These are phyloP conservation scores for Psittacus erithacus DNA, from an alignment of 2,113 vertebrate species.

Conservation along the genomic window DNA sequence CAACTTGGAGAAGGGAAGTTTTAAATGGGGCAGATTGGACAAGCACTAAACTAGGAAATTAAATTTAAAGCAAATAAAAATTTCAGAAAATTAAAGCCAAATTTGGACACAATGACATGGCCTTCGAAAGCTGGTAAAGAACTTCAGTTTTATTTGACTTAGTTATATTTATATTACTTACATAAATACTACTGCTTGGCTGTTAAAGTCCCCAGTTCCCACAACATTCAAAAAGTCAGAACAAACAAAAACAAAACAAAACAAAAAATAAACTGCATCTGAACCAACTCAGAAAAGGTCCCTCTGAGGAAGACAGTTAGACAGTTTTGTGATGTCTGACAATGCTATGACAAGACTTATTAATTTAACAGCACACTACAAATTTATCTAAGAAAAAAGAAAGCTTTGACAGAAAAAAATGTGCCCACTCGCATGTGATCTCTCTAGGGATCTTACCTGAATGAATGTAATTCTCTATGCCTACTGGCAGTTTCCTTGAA, in stretches of 20 bases:
- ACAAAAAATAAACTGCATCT: background rate
- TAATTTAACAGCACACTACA: background rate
- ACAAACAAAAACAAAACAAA: background rate
- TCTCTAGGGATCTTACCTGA: background rate
- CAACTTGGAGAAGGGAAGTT: background rate
- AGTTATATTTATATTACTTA: background rate
- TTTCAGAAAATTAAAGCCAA: background rate
- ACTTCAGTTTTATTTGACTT: background rate
- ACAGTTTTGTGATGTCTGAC: background rate
- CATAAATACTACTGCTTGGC: background rate
- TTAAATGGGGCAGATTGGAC: background rate
- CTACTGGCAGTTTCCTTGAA: background rate
- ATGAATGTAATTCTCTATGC: background rate
- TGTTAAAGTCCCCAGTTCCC: background rate
- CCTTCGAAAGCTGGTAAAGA: background rate
- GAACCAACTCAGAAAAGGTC: background rate
- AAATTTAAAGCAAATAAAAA: background rate
- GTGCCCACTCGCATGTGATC: background rate
- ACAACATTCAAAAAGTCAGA: background rate
- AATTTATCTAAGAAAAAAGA: background rate
- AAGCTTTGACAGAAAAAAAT: background rate
- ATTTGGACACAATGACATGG: background rate
- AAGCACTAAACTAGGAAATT: background rate
- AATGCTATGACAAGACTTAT: background rate
- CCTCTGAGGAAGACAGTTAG: background rate